Percentiles rank a stretch among this genome's conserved stretches.
Conservation (phyloP, 2,888 invertebrate species). For the Tinea pellionella region DNA sequence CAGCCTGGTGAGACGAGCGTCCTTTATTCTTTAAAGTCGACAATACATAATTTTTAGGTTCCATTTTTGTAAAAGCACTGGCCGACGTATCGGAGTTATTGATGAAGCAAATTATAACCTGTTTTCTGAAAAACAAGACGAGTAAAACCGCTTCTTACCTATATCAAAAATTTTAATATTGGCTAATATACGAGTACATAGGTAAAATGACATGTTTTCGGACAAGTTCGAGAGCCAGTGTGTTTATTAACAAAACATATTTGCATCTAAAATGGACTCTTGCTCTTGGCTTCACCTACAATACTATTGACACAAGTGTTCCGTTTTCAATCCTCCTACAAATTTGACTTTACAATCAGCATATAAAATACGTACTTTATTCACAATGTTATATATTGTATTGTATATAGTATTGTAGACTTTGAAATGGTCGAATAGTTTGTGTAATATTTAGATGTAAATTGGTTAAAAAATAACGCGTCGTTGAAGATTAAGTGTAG, state of each 20-base stretch:
- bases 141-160: no score
- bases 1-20: no score
- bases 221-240: constrained; percentile 22
- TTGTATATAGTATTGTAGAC: background rate
- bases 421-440: background rate
- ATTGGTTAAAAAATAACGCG: background rate
- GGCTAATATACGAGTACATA: no score
- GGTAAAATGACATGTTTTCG: no score
- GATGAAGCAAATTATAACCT: no score
- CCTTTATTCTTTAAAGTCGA: no score
- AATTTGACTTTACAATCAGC: background rate
- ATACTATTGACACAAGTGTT: background rate
- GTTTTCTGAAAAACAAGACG: no score
- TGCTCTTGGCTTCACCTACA: background rate
- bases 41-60: no score
- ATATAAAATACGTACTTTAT: background rate
- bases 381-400: background rate
- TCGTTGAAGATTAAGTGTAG: background rate
- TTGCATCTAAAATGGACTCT: background rate
- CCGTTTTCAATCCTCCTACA: background rate
- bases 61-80: no score
- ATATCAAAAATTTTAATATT: no score
- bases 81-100: no score
- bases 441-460: background rate
- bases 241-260: constrained; percentile 15